Evolutionary conservation across 2,113 vertebrate species (phyloP).

Genomic region (Phodopus roborovskii): DNA sequence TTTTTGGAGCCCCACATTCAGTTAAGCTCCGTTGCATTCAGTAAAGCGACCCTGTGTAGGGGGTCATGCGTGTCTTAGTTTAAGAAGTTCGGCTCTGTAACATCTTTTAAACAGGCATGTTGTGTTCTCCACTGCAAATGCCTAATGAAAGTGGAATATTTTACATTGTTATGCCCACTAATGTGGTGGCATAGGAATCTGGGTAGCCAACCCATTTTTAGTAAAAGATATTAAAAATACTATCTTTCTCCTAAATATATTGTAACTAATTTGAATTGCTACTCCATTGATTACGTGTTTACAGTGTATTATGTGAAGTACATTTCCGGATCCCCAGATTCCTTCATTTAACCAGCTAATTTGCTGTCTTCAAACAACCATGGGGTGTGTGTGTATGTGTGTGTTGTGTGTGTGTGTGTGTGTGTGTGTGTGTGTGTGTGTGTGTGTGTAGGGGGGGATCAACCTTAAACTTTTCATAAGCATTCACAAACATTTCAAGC

Average conservation of each 20-base stretch:
- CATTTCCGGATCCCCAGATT: slow-evolving; percentile 32
- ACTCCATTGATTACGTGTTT: slow-evolving; percentile 56
- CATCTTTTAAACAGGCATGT: background rate
- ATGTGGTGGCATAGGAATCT: background rate
- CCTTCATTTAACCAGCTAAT: slow-evolving; percentile 28
- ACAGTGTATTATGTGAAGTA: background rate
- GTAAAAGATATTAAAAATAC: background rate
- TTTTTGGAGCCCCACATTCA: background rate
- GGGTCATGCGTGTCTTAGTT: background rate
- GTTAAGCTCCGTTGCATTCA: background rate
- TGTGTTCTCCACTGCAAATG: background rate
- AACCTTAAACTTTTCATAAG: slow-evolving; percentile 54
- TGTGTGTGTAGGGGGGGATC: no score
- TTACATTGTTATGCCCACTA: background rate
- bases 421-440: no score
- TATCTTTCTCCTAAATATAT: slow-evolving; percentile 1
- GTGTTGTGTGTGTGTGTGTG: no score
- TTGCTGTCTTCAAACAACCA: slow-evolving; percentile 15
- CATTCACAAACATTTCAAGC: slow-evolving; percentile 48
- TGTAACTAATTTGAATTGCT: slow-evolving; percentile 51
- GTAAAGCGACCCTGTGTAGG: background rate
- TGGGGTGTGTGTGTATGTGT: no score
- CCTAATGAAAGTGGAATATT: background rate
- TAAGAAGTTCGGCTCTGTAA: no score
- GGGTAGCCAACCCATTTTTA: background rate